A percentile compares a stretch with the other conserved stretches of the same genome.
These are phyloP conservation scores for Ypsolopha scabrella DNA, from an alignment of 2,888 invertebrate genomes.

Conservation along the genomic window DNA sequence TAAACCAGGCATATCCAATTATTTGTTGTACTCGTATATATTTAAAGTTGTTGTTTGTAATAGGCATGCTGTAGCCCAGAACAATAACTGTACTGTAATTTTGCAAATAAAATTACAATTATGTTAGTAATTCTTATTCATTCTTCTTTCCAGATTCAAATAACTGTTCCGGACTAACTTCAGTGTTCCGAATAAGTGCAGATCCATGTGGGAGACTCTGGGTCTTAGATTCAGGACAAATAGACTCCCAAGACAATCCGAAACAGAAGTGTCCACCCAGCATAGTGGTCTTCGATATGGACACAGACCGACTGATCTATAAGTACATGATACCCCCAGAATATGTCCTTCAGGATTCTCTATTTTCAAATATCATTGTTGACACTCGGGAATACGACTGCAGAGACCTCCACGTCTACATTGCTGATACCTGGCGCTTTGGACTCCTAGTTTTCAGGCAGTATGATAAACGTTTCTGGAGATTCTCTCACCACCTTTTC, in stretches of 20 bases:
- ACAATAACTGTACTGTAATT: too few relatives aligned
- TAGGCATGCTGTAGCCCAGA: too few relatives aligned
- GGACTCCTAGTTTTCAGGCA: constrained; percentile 74
- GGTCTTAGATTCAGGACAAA: constrained; percentile 85
- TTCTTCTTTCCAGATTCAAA: constrained; percentile 29
- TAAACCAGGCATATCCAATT: too few relatives aligned
- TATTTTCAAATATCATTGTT: constrained; percentile 76
- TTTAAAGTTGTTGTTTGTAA: too few relatives aligned
- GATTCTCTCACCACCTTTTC: constrained; percentile 76
- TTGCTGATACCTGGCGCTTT: constrained; percentile 79
- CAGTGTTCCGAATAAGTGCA: constrained; percentile 80
- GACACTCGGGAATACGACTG: constrained; percentile 73
- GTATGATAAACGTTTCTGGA: constrained; percentile 70
- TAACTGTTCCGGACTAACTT: constrained; percentile 77
- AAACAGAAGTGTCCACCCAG: constrained; percentile 80
- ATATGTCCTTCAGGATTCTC: constrained; percentile 74
- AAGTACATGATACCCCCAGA: constrained; percentile 75
- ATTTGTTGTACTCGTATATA: too few relatives aligned
- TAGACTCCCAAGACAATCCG: constrained; percentile 73
- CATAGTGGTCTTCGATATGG: constrained; percentile 78
- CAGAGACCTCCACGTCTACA: constrained; percentile 74
- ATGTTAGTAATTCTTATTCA: background rate
- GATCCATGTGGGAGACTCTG: constrained; percentile 83
- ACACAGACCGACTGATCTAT: constrained; percentile 72
- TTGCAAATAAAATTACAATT: too few relatives aligned